These are phyloP conservation scores for Babylonia areolata DNA, from an alignment of 1,140 invertebrate species.

Conservation along the genomic window DNA sequence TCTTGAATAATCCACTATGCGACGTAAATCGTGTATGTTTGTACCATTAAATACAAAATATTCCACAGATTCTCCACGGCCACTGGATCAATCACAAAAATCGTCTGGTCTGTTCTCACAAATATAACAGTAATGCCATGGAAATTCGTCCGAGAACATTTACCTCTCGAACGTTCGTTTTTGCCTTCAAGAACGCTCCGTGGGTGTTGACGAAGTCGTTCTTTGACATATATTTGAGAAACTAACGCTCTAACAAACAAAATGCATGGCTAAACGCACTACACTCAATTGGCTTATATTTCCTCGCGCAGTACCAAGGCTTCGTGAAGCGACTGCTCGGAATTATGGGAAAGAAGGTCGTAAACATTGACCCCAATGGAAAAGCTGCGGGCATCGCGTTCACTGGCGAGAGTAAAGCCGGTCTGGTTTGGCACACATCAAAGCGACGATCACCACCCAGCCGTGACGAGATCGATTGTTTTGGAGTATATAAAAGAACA, in stretches of 20 bases:
- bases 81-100: conserved; percentile 21
- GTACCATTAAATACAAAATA: conserved; percentile 31
- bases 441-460: not conserved
- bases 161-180: not conserved
- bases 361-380: conserved; percentile 37
- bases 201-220: too few species aligned
- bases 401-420: not conserved
- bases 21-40: not conserved
- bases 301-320: conserved; percentile 30
- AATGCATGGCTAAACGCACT: not conserved
- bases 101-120: conserved; percentile 28
- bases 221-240: not conserved
- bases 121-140: conserved; percentile 34
- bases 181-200: not conserved
- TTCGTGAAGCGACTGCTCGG: conserved; percentile 23
- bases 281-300: conserved; percentile 10
- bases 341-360: conserved; percentile 39
- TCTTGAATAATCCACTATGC: conserved; percentile 32
- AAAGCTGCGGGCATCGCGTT: conserved; percentile 31
- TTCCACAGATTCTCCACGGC: not conserved
- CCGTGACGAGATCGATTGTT: not conserved
- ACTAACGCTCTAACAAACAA: not conserved
- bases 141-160: conserved; percentile 36
- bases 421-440: not conserved
- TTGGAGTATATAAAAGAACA: too few species aligned